Evolutionary conservation across 2,113 vertebrate species (phyloP).

Genomic region (Clinocottus analis): DNA sequence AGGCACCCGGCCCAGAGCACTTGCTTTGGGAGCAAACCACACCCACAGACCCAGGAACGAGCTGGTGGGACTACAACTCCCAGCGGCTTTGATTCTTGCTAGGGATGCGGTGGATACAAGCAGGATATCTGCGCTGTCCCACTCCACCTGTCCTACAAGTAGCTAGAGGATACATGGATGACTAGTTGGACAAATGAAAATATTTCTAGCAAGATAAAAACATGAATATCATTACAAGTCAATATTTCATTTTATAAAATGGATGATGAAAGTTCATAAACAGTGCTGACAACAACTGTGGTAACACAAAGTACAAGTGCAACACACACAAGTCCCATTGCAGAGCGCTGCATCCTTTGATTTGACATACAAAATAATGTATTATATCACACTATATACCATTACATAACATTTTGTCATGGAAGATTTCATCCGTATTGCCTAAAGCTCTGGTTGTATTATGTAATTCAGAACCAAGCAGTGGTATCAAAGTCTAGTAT

Average conservation of each 20-base stretch:
- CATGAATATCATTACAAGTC: not conserved
- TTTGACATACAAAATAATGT: not conserved
- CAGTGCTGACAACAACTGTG: not conserved
- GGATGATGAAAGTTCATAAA: not conserved
- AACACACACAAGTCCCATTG: not conserved
- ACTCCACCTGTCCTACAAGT: not conserved
- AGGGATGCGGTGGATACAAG: not conserved
- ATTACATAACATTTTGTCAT: not conserved
- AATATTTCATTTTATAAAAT: not conserved
- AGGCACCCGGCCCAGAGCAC: not conserved
- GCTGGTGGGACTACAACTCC: not conserved
- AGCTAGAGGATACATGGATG: not conserved
- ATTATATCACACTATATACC: not conserved
- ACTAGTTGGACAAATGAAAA: not conserved
- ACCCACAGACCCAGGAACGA: not conserved
- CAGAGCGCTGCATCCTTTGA: not conserved
- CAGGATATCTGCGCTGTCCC: not conserved
- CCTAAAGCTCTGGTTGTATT: not conserved
- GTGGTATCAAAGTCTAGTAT: slow-evolving; percentile 6
- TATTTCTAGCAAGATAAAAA: not conserved
- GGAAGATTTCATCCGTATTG: not conserved
- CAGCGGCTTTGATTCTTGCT: not conserved
- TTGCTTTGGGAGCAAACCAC: not conserved
- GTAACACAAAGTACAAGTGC: not conserved
- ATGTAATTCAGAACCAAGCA: not conserved